phyloP scores from a whole-genome alignment of 2,113 vertebrate species.

The Elephas maximus region DNA sequence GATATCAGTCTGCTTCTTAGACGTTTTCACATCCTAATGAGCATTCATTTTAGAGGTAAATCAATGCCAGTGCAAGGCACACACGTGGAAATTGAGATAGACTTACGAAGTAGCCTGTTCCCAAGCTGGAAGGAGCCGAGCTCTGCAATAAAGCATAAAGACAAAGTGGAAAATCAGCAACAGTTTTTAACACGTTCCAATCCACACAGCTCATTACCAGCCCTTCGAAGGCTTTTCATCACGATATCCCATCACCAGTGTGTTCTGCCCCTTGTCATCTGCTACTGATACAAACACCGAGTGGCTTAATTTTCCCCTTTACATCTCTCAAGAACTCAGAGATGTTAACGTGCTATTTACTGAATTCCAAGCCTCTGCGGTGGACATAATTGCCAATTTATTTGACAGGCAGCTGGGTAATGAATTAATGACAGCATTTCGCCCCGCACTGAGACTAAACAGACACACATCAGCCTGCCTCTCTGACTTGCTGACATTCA shows the following conservation, averaged over 20 bases:
- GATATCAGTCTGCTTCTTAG: background rate
- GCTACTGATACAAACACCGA: conserved; percentile 90
- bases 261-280: conserved; percentile 91
- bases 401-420: conserved; percentile 99
- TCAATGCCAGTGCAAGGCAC: conserved; percentile 69
- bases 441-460: conserved; percentile 97
- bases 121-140: conserved; percentile 93
- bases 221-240: conserved; percentile 92
- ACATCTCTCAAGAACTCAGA: conserved; percentile 93
- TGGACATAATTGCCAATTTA: conserved; percentile 99
- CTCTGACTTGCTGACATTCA: conserved; percentile 93
- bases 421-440: conserved; percentile 99
- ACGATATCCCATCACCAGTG: conserved; percentile 88
- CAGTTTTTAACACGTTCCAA: conserved; percentile 79
- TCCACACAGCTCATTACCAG: conserved; percentile 89
- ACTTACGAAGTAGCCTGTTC: conserved; percentile 95
- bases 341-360: conserved; percentile 97
- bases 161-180: conserved; percentile 90
- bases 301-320: conserved; percentile 90
- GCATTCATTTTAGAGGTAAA: conserved; percentile 46
- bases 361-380: conserved; percentile 94
- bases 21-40: conserved; percentile 43
- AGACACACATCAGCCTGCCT: conserved; percentile 94
- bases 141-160: conserved; percentile 91
- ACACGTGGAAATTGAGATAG: conserved; percentile 82